phyloP scores from a whole-genome alignment of 2,888 invertebrate genomes.

The Aphodius granarius region DNA sequence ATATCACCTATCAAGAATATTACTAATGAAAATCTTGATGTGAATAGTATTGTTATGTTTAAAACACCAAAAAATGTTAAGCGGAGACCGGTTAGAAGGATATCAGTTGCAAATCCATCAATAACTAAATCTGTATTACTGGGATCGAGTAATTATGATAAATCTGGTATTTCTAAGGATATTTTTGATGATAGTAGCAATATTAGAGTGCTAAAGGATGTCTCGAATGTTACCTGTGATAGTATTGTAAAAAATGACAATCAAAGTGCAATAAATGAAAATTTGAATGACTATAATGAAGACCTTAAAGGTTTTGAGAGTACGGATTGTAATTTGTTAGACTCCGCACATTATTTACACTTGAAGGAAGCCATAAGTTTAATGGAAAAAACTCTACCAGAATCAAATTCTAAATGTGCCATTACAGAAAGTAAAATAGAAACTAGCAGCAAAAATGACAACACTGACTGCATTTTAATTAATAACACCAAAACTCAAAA shows the following conservation, averaged over 20 bases:
- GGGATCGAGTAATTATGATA: not conserved
- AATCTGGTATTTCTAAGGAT: not conserved
- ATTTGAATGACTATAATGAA: not conserved
- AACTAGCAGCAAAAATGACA: not conserved
- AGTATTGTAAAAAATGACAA: not conserved
- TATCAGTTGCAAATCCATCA: not conserved
- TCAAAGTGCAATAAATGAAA: not conserved
- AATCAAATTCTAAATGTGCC: not conserved
- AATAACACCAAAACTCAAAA: not conserved
- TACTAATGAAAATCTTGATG: not conserved
- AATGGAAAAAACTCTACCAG: not conserved
- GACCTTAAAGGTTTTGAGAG: not conserved
- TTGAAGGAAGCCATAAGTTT: too few species aligned
- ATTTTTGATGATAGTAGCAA: not conserved
- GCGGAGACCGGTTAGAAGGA: not conserved
- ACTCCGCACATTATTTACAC: too few species aligned
- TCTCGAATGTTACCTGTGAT: not conserved
- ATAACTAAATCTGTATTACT: not conserved
- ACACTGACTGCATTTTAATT: not conserved
- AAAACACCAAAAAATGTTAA: not conserved
- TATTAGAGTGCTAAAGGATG: not conserved
- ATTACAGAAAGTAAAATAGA: not conserved
- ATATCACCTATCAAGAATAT: conserved; percentile 14
- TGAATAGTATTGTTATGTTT: not conserved
- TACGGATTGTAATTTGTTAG: not conserved